Evolutionary conservation across 2,113 vertebrate species (phyloP).

Genomic region (Zosterops pallidus): DNA sequence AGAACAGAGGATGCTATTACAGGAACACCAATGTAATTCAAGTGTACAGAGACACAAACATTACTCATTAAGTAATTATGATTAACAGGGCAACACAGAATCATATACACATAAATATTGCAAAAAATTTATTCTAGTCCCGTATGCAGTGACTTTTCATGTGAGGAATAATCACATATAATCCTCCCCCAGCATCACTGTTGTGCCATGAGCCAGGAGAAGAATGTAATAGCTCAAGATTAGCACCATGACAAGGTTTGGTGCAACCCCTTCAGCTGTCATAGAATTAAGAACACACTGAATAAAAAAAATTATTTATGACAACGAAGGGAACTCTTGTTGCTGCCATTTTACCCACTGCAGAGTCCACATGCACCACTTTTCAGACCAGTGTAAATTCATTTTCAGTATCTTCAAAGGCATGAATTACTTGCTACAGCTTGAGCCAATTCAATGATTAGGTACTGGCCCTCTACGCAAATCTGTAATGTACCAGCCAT

Average conservation of each 20-base stretch:
- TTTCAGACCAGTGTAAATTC: not conserved
- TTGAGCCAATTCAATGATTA: not conserved
- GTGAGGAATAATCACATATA: not conserved
- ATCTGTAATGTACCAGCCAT: not conserved
- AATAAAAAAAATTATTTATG: not conserved
- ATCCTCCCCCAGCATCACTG: not conserved
- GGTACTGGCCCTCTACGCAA: not conserved
- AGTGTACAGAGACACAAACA: not conserved
- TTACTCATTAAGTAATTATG: not conserved
- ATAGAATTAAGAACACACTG: not conserved
- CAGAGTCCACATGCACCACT: not conserved
- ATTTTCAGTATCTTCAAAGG: not conserved
- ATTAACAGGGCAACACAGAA: not conserved
- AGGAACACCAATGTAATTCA: not conserved
- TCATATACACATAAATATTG: not conserved
- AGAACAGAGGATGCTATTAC: not conserved
- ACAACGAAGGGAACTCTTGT: not conserved
- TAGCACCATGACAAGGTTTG: accelerated
- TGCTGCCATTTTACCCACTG: not conserved
- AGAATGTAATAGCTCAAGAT: not conserved
- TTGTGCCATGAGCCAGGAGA: not conserved
- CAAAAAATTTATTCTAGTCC: not conserved
- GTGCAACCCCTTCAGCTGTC: not conserved
- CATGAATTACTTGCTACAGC: not conserved
- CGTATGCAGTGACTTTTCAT: not conserved